These are phyloP conservation scores for Mus minutoides DNA, from an alignment of 2,797 vertebrate species.

Conservation along the genomic window DNA sequence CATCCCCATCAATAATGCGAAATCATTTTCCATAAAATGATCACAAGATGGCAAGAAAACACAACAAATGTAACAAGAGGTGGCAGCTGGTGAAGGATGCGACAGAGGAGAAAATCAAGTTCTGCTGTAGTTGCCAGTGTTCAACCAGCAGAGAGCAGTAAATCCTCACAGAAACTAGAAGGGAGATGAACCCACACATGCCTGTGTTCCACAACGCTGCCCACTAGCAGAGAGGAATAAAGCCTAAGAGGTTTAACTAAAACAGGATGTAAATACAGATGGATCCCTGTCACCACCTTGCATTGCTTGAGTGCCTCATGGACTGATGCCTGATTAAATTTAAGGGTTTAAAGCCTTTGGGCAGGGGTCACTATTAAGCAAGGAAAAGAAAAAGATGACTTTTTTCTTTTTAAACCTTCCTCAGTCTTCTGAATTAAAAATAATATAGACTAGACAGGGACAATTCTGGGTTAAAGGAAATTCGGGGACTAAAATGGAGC, in stretches of 20 bases:
- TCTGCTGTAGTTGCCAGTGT: conserved; percentile 64
- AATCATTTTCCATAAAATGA: conserved; percentile 69
- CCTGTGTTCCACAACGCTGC: conserved; percentile 67
- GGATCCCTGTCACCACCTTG: neutral
- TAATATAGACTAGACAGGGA: neutral
- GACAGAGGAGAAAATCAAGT: conserved; percentile 56
- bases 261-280: neutral
- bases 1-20: conserved; percentile 27
- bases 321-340: neutral
- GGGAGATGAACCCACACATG: conserved; percentile 48
- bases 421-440: conserved; percentile 20
- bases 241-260: neutral
- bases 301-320: neutral
- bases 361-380: neutral
- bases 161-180: conserved; percentile 77
- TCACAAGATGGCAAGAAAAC: conserved; percentile 84
- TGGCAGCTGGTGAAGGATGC: neutral
- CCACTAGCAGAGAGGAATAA: neutral
- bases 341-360: neutral
- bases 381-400: neutral
- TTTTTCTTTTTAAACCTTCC: neutral
- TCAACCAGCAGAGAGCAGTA: conserved; percentile 82
- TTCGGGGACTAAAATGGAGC: neutral
- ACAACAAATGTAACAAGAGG: conserved; percentile 77
- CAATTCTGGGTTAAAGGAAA: neutral